A percentile compares a stretch with the other conserved stretches of the same genome.
Evolutionary conservation across 2,797 vertebrate genomes (phyloP).

Genomic region (Micrastur ruficollis): DNA sequence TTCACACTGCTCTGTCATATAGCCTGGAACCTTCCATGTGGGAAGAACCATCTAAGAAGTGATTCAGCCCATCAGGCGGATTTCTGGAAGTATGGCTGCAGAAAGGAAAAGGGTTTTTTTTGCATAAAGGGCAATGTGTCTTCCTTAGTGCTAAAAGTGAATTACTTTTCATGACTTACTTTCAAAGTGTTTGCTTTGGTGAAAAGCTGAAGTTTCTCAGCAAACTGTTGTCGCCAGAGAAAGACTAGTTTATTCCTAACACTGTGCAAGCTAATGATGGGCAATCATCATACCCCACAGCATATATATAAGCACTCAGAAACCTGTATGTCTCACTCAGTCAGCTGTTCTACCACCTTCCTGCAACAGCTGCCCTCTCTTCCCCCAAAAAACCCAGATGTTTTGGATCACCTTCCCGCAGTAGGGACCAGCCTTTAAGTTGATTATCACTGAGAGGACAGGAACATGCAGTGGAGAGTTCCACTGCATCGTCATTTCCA

Average conservation of each 20-base stretch:
- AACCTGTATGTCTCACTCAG: neutral
- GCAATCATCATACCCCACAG: neutral
- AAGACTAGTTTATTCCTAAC: neutral
- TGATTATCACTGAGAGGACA: neutral
- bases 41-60: neutral
- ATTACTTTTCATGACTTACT: neutral
- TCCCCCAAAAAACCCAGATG: neutral
- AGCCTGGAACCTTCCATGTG: neutral
- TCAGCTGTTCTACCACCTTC: neutral
- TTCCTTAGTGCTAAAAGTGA: neutral
- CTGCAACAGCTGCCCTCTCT: neutral
- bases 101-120: neutral
- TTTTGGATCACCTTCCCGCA: neutral
- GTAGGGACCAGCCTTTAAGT: neutral
- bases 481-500: neutral
- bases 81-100: neutral
- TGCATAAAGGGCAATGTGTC: neutral
- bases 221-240: neutral
- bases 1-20: neutral
- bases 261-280: neutral
- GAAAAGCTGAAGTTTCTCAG: neutral
- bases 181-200: neutral
- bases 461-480: neutral
- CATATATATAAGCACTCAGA: neutral
- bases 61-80: neutral